Percentiles rank a stretch among this genome's conserved stretches.
phyloP scores from a whole-genome alignment of 1,140 invertebrate genomes.

The Drosophila oshimai region DNA sequence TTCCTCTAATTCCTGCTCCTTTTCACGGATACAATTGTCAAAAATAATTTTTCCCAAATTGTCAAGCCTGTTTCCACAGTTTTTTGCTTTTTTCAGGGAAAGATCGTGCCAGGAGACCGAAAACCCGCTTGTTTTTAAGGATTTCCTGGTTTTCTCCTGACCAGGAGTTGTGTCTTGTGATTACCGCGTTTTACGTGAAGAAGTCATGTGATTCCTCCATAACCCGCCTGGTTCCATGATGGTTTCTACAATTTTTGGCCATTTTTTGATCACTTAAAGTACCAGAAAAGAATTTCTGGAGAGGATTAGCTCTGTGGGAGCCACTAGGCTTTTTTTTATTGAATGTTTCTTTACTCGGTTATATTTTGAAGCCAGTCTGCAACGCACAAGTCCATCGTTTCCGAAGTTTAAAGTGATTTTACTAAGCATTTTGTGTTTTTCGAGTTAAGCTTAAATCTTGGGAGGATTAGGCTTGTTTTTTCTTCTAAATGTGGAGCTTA shows the following conservation, averaged over 20 bases:
- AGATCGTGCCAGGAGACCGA: slow-evolving; percentile 3
- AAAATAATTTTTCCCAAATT: neutral
- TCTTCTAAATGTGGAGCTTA: too few species aligned
- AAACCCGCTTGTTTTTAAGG: slow-evolving; percentile 10
- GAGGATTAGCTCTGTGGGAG: slow-evolving; percentile 36
- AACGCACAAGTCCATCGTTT: neutral
- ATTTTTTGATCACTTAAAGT: neutral
- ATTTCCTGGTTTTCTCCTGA: slow-evolving; percentile 11
- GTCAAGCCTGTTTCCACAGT: neutral
- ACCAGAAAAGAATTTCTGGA: slow-evolving; percentile 42
- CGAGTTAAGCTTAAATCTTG: neutral
- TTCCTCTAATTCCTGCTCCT: neutral
- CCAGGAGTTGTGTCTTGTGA: slow-evolving; percentile 17
- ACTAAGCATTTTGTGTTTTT: neutral
- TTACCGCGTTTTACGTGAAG: neutral
- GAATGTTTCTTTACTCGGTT: neutral
- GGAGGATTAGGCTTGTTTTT: neutral
- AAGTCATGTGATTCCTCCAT: neutral
- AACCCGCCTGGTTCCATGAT: neutral
- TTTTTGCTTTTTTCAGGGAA: neutral
- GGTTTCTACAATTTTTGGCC: neutral
- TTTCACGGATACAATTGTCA: slow-evolving; percentile 5
- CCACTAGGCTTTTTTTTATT: too few species aligned
- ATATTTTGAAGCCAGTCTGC: neutral
- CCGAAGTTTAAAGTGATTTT: neutral